Base-by-base conservation (phyloP, 1,140 invertebrate genomes). In the Drosophila oshimai region DNA sequence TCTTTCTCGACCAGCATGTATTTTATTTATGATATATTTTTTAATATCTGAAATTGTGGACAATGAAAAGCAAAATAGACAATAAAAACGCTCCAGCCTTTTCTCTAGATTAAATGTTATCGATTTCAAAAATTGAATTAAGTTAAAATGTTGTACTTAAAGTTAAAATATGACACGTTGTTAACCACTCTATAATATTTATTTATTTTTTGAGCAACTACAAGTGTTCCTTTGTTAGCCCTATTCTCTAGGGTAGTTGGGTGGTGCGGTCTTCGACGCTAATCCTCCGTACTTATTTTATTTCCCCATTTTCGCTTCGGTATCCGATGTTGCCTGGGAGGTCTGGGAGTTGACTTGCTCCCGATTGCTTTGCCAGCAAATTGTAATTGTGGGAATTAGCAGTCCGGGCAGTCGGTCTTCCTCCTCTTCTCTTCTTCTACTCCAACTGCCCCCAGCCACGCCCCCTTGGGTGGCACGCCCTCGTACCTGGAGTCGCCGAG, bases 301-400 rank as follows among this genome's bases (percentile, higher is more conserved):
- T 24, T 47, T 34, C 18, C 9, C 33, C 22, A 29, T 20, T 41
- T 44, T 26, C 28, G 13, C 24, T 31, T 17, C 22, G 17, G 22
- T 45, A 46, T 42, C 24, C 7, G 1, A 2, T 49, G 34, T 24
- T 45, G 10, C 20, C 29, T 73, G 70, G 70, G 69, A 62, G 68
- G 69, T 72, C 68, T 65, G 58, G 39, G 44, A 51, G 67, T 36
- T 53, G 33, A 26, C 53, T 37, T 44, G 68, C 61, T 77, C 79
- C 76, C 83, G 79, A 84, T 84, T 84, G 79, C 79, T 26, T 79
- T 84, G 79, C 79, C 80, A 84, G 79, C 80, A 84, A 84, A 84
- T 84, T 84, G 79, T 84, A 84, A 84, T 84, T 86, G 79, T 86
- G 80, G 80, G 80, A 79, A 84, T 86, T 84, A 84, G 80, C 80